These are phyloP conservation scores for Hyalella azteca DNA, from an alignment of 2,888 invertebrate genomes.

Conservation along the genomic window DNA sequence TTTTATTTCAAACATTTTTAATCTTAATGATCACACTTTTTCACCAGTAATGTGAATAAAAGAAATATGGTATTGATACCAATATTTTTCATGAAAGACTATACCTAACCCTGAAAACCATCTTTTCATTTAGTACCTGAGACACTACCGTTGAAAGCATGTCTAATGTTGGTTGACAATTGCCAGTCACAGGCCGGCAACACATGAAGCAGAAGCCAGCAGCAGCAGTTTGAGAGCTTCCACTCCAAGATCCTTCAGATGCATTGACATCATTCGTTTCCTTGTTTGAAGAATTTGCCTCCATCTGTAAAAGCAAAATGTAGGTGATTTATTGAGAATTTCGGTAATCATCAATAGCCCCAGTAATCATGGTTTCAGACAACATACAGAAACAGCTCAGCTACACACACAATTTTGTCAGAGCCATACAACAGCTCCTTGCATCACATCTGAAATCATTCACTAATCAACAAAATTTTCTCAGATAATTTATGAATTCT, in stretches of 20 bases:
- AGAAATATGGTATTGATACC: not conserved
- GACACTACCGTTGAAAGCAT: conserved; percentile 47
- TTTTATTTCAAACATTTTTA: not conserved
- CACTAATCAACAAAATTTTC: no score
- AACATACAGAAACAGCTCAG: no score
- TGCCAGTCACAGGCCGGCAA: not conserved
- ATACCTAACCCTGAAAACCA: not conserved
- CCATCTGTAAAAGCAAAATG: not conserved
- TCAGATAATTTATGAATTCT: no score
- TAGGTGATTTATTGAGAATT: no score
- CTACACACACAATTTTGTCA: no score
- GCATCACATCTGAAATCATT: no score
- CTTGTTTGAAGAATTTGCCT: not conserved
- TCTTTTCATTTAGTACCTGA: conserved; percentile 29
- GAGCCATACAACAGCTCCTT: no score
- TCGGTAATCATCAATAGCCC: no score
- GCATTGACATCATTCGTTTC: not conserved
- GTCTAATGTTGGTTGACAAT: conserved; percentile 40
- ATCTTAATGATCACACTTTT: not conserved
- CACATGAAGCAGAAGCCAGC: conserved; percentile 28
- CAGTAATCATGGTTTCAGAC: no score
- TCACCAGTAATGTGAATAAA: not conserved
- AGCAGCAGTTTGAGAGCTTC: not conserved
- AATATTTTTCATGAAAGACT: not conserved
- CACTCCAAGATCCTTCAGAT: not conserved